Evolutionary conservation across 30 jellyfish, hydroid and myxozoan genomes (phyloP), one percentile per base, ranked within the genome.

Genomic region (Aurelia coerulea): DNA sequence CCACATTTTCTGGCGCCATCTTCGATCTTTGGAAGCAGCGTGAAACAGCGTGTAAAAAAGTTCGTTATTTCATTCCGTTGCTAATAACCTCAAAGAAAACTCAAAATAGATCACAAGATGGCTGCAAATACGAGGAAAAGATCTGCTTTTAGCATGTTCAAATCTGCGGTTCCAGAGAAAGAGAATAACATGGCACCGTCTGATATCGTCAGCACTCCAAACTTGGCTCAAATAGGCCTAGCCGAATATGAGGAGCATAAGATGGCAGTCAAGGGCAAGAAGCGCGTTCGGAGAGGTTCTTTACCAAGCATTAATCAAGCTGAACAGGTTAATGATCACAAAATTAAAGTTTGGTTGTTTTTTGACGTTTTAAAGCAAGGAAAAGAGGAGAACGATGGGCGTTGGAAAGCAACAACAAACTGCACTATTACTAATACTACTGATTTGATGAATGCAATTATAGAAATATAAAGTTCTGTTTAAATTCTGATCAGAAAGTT

Each of bases 61-160:
- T 46, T 6, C 56, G 14, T 6, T 46, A 46, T 7, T 46, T 46
- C 8, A 46, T 46, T 46, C 12, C 56, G 56, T 9, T 5, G 4
- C 1, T 42, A 7, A 42, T 10, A 4, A 46, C 56, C 15, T 9
- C 56, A 46, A 46, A 46, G 56, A 46, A 46, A 0, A 46, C 7
- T 9, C 1, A 46, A 46, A 13, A 46, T 46, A 46, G 56, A 46
- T 46, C 7, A 14, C 56, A 10, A 60, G 17, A 83, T 71, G 86
- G 92, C 92, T 7, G 53, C 75, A 58, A 37, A 2, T 8, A 70
- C 92, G 54, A 83, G 85, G 52, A 83, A 84, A 35, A 35, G 86
- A 65, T 86, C 95, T 17, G 95, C 95, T 37, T 86, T 86, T 37
- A 86, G 90, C 29, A 90, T 86, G 2, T 86, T 86, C 62, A 86